phyloP scores from a whole-genome alignment of 2,113 vertebrate species.

The Corythaixoides concolor region DNA sequence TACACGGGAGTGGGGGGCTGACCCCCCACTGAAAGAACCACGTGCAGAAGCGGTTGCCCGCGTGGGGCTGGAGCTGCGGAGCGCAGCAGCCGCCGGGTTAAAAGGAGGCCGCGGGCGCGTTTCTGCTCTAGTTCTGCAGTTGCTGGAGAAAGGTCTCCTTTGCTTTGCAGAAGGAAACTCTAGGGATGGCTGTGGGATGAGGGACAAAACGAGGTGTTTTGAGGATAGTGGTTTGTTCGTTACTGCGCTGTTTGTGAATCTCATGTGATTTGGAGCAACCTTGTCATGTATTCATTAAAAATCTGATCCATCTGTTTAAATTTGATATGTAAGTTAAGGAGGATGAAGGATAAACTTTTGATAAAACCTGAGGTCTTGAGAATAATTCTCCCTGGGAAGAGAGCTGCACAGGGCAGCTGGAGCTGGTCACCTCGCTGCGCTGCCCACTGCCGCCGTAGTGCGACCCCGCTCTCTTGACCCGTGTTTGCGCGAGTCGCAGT shows the following conservation, averaged over 20 bases:
- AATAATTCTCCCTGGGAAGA: background rate
- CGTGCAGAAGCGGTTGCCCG: fast-evolving
- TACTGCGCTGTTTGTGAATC: background rate
- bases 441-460: fast-evolving
- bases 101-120: background rate
- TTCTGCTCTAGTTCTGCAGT: background rate
- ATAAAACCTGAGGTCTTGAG: background rate
- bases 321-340: background rate
- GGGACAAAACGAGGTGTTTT: background rate
- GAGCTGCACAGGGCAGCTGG: background rate
- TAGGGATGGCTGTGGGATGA: background rate
- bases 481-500: fast-evolving
- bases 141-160: background rate
- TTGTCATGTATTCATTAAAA: background rate
- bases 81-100: background rate
- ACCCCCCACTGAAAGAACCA: fast-evolving
- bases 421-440: background rate
- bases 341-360: background rate
- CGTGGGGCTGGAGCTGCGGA: background rate
- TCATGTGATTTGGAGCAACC: background rate
- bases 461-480: background rate
- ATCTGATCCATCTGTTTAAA: background rate
- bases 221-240: background rate
- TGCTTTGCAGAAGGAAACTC: background rate
- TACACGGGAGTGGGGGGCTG: fast-evolving